Conservation (phyloP, 1,140 invertebrate genomes). For the Anadara kagoshimensis region DNA sequence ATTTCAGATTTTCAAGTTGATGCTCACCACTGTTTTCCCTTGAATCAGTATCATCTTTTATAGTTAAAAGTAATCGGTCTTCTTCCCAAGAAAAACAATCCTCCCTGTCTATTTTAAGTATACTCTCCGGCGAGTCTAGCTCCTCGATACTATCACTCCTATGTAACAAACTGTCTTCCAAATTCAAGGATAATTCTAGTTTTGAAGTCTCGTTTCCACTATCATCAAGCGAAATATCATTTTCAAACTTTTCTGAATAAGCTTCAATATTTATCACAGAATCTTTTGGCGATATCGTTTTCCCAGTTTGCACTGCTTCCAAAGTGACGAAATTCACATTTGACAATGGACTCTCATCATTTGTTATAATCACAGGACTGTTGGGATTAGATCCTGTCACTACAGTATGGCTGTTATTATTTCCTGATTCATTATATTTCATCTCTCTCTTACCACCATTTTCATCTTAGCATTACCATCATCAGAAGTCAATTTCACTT, state of each 20-base stretch:
- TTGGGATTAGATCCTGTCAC: too few relatives aligned
- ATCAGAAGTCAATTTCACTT: too few relatives aligned
- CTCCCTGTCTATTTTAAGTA: slow-evolving; percentile 66
- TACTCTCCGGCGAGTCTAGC: slow-evolving; percentile 69
- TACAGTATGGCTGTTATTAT: too few relatives aligned
- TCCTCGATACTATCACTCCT: slow-evolving; percentile 60
- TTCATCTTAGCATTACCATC: too few relatives aligned
- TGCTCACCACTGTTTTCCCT: slow-evolving; percentile 7
- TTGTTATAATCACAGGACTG: too few relatives aligned
- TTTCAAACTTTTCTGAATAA: slow-evolving; percentile 25
- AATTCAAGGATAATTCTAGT: slow-evolving; percentile 32
- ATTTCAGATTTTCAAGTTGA: not conserved
- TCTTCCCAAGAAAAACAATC: slow-evolving; percentile 72
- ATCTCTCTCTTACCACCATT: too few relatives aligned
- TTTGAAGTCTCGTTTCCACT: slow-evolving; percentile 29
- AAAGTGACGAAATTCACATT: slow-evolving; percentile 51
- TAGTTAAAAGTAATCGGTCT: slow-evolving; percentile 62
- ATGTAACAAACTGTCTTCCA: slow-evolving; percentile 30
- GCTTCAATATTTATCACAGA: slow-evolving; percentile 55
- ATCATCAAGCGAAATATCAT: slow-evolving; percentile 2
- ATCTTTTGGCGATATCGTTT: slow-evolving; percentile 39
- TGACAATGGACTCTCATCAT: slow-evolving; percentile 25
- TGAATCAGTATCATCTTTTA: slow-evolving; percentile 41
- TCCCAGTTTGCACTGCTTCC: slow-evolving; percentile 56
- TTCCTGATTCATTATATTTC: too few relatives aligned